Evolutionary conservation across 2,797 vertebrate genomes (phyloP).

Genomic region (Sparus aurata): DNA sequence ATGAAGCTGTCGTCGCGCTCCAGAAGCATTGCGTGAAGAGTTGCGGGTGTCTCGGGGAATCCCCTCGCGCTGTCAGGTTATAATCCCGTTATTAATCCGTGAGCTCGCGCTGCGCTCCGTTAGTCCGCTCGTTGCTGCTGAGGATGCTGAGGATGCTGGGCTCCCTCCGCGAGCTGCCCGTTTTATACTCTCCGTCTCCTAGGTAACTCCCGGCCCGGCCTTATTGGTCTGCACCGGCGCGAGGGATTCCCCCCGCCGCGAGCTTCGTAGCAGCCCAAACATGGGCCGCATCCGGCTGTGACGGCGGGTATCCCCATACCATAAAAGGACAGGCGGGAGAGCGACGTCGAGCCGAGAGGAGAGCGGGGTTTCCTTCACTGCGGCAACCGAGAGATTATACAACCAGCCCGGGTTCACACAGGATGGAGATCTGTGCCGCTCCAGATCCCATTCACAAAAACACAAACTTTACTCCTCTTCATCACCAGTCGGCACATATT

Average conservation of each 20-base stretch:
- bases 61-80: constrained; percentile 28
- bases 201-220: constrained; percentile 84
- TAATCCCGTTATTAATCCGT: constrained; percentile 11
- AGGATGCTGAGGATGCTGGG: constrained; percentile 72
- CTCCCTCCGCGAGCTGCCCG: constrained; percentile 44
- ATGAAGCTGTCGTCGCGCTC: constrained; percentile 79
- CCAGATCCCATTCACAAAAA: too few relatives aligned
- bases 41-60: constrained; percentile 19
- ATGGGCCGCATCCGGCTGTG: constrained; percentile 92
- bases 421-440: background rate
- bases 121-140: constrained; percentile 54
- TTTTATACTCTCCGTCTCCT: constrained; percentile 90
- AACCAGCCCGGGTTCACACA: constrained; percentile 37
- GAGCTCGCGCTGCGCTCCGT: constrained; percentile 11
- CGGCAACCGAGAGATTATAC: constrained; percentile 70
- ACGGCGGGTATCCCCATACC: constrained; percentile 89
- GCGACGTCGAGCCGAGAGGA: constrained; percentile 78
- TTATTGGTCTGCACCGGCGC: constrained; percentile 88
- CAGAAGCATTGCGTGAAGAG: constrained; percentile 69
- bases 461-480: too few relatives aligned
- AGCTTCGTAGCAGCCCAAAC: constrained; percentile 89
- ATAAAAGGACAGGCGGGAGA: constrained; percentile 91
- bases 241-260: constrained; percentile 92
- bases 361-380: constrained; percentile 79
- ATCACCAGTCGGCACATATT: too few relatives aligned